phyloP scores from a whole-genome alignment of 2,113 vertebrate genomes.

The Corvus cornix region DNA sequence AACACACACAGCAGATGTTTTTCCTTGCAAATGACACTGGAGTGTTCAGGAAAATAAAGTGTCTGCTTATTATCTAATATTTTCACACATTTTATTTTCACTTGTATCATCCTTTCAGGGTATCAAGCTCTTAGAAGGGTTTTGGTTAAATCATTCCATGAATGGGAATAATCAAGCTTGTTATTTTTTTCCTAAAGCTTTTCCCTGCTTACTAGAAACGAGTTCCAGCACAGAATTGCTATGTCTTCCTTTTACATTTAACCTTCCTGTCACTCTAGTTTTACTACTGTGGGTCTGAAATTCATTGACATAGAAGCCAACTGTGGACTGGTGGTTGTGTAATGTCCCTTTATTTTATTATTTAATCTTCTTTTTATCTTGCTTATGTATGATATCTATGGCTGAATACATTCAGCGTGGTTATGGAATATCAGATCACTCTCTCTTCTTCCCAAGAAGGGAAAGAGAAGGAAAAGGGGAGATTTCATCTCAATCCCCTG shows the following conservation, averaged over 20 bases:
- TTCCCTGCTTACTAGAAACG: not conserved
- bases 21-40: not conserved
- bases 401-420: not conserved
- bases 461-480: not conserved
- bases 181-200: not conserved
- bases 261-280: not conserved
- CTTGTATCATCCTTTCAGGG: not conserved
- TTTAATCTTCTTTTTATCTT: slow-evolving; percentile 46
- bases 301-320: not conserved
- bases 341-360: slow-evolving; percentile 8
- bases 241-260: not conserved
- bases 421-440: not conserved
- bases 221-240: not conserved
- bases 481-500: slow-evolving; percentile 51
- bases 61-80: not conserved
- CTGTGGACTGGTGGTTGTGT: not conserved
- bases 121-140: not conserved
- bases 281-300: slow-evolving; percentile 18
- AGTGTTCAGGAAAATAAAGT: not conserved
- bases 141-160: not conserved
- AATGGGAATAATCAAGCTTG: not conserved
- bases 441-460: not conserved
- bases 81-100: not conserved
- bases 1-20: not conserved
- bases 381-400: not conserved